Conservation (phyloP, 2,113 vertebrate species). For the Tragelaphus imberbis region DNA sequence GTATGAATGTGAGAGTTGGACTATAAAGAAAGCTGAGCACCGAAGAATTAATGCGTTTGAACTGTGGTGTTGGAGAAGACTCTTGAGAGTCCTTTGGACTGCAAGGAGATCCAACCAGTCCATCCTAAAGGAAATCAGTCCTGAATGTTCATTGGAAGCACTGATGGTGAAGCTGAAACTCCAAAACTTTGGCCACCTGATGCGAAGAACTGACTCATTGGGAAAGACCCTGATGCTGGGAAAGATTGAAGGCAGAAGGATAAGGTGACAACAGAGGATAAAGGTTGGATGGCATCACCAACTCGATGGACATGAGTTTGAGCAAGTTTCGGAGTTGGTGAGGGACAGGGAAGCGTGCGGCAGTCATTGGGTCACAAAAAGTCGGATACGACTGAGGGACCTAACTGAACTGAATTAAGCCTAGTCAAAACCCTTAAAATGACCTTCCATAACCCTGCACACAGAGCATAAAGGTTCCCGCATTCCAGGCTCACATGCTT, state of each 20-base stretch:
- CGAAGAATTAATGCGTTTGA: not conserved
- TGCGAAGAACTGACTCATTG: rapidly evolving
- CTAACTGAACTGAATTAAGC: not conserved
- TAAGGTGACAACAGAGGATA: not conserved
- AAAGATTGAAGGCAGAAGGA: not conserved
- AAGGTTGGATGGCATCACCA: not conserved
- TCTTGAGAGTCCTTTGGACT: not conserved
- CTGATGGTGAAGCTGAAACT: not conserved
- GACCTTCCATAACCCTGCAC: not conserved
- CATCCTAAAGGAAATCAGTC: not conserved
- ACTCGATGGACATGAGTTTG: not conserved
- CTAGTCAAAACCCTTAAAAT: not conserved
- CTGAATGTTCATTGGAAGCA: not conserved
- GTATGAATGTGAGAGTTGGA: not conserved
- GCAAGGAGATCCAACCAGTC: not conserved
- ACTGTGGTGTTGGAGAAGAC: not conserved
- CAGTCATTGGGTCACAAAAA: rapidly evolving
- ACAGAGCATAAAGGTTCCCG: not conserved
- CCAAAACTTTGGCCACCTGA: not conserved
- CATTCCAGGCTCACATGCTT: not conserved
- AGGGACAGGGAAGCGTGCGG: not conserved
- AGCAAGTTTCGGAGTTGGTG: not conserved
- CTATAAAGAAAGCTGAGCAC: not conserved
- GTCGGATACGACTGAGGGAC: not conserved
- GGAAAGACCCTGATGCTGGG: not conserved